phyloP scores from a whole-genome alignment of 2,888 invertebrate genomes.

The Abrostola triplasia region DNA sequence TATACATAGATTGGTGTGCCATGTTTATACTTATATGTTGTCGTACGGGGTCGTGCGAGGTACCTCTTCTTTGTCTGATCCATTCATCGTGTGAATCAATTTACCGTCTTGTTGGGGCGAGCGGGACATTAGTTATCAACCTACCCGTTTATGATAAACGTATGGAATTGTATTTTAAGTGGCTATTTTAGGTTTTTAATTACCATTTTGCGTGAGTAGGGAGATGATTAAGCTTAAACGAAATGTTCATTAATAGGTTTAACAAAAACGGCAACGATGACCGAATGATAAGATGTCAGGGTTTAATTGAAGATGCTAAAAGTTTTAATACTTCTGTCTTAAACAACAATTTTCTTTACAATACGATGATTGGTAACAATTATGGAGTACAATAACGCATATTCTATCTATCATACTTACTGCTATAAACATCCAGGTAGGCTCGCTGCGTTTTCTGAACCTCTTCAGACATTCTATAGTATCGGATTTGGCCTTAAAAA shows the following conservation, averaged over 20 bases:
- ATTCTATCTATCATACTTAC: slow-evolving; percentile 78
- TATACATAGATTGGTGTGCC: slow-evolving; percentile 1
- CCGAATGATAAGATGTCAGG: too few relatives aligned
- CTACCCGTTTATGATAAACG: background rate
- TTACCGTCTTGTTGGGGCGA: slow-evolving; percentile 8
- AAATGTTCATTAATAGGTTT: too few relatives aligned
- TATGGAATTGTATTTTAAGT: background rate
- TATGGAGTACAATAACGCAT: background rate
- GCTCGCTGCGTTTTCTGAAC: slow-evolving; percentile 95
- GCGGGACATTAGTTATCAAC: slow-evolving; percentile 1
- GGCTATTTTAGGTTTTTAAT: too few relatives aligned
- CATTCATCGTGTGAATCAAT: slow-evolving; percentile 8
- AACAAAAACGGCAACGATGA: too few relatives aligned
- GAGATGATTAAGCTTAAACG: too few relatives aligned
- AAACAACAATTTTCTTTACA: too few relatives aligned
- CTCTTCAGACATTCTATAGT: slow-evolving; percentile 91
- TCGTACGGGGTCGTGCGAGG: slow-evolving; percentile 43
- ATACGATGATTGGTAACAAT: too few relatives aligned
- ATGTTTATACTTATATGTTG: background rate
- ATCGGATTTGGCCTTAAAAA: slow-evolving; percentile 92
- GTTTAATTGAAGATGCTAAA: too few relatives aligned
- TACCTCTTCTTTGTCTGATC: slow-evolving; percentile 23
- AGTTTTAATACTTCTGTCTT: too few relatives aligned
- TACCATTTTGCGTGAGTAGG: too few relatives aligned
- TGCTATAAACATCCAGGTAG: slow-evolving; percentile 96